Conservation (phyloP, 2,797 vertebrate species). For the Sus cebifrons region DNA sequence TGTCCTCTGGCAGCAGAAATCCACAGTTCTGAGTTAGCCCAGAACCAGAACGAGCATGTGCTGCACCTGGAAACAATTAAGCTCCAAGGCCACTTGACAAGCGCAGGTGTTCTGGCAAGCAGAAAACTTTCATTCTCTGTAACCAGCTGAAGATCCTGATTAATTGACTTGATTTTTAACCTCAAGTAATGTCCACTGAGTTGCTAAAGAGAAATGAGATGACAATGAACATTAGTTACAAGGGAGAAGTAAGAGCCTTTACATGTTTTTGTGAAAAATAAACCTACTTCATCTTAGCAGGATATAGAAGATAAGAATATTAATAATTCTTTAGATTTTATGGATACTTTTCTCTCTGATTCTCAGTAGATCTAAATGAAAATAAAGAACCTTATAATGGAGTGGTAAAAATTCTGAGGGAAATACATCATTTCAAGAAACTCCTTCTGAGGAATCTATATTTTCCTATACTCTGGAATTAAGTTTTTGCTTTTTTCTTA, state of each 20-base stretch:
- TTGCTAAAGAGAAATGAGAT: conserved; percentile 42
- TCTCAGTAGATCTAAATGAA: neutral
- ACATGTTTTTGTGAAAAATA: conserved; percentile 45
- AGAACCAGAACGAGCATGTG: neutral
- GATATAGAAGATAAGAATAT: neutral
- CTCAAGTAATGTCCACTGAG: conserved; percentile 73
- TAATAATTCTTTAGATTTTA: conserved; percentile 19
- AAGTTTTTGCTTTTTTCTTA: conserved; percentile 26
- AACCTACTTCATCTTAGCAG: conserved; percentile 30
- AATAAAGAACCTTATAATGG: neutral
- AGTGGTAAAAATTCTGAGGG: neutral
- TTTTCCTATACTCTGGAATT: neutral
- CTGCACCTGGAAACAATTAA: conserved; percentile 76
- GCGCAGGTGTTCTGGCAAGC: conserved; percentile 73
- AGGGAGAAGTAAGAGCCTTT: neutral
- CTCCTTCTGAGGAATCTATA: neutral
- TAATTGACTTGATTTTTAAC: conserved; percentile 74
- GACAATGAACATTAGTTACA: conserved; percentile 50
- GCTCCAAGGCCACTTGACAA: neutral
- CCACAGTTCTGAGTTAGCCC: neutral
- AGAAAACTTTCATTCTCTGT: neutral
- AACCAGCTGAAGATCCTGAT: conserved; percentile 75
- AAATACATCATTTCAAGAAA: conserved; percentile 10
- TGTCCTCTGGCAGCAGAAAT: conserved; percentile 41
- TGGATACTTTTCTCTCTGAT: neutral